Base-by-base conservation (phyloP, 2,888 invertebrate genomes). In the Rutpela maculata region DNA sequence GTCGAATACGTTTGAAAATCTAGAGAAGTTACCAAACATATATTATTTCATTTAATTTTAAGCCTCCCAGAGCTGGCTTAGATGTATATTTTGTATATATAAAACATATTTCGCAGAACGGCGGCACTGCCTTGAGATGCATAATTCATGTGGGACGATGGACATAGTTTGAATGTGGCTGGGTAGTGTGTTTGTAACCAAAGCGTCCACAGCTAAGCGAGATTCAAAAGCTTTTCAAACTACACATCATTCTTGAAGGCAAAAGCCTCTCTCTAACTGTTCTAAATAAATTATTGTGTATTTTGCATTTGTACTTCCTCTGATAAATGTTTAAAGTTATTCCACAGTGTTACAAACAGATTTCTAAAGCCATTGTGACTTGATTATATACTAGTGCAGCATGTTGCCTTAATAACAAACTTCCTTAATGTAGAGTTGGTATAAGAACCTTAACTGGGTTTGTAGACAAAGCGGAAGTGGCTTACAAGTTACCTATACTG, bases 241-340 rank as follows among this genome's bases (percentile, higher is more conserved):
- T 59, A 43, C 43, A 59, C 38, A 55, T 62, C 75, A 76, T 74
- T 76, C 76, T 73, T 74, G 63, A 67, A 57, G 62, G 50, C 65
- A 74, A 65, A 68, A 66, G 55, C 43, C 65, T 10, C 59, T 73
- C 67, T 76, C 71, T 75, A 60, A 75, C 66, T 70, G 76, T 65
- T 74, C 70, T 77, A 77, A 80, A 79, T 80, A 80, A 79, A 80
- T 79, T 72, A 80, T 75, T 50, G 65, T 65, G 69, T 78, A 77
- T 77, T 80, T 77, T 76, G 56, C 72, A 78, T 78, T 73, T 75
- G 18, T 66, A 15, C 55, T 38, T 38, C 35, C 31, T 56, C 57
- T 65, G 56, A 67, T 56, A 67, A 67, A 67, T 67, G 67, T 56
- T 67, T 67, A 55, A 55, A 56, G 55, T 67, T 56, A 67, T 67